phyloP scores from a whole-genome alignment of 2,797 vertebrate species.

The Furcifer pardalis region DNA sequence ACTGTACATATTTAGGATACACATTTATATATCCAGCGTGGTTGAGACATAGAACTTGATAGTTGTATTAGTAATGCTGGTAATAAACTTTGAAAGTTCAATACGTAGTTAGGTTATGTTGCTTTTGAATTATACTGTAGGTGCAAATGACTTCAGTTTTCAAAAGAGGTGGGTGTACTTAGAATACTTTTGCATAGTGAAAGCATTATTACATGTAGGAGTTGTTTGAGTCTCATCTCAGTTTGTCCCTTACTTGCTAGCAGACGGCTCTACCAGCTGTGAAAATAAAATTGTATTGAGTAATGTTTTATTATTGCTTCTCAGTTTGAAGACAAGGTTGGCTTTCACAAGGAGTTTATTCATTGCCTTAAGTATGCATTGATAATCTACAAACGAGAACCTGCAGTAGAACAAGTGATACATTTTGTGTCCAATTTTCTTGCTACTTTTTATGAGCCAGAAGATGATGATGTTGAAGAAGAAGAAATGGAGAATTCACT shows the following conservation, averaged over 20 bases:
- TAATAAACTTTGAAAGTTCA: too few relatives aligned
- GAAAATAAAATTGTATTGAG: not conserved
- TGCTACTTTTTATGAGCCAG: slow-evolving; percentile 82
- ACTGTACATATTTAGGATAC: too few relatives aligned
- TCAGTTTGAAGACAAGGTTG: slow-evolving; percentile 85
- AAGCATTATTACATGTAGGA: not conserved
- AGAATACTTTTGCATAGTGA: not conserved
- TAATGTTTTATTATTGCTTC: not conserved
- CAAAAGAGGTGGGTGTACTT: not conserved
- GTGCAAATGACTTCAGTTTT: not conserved
- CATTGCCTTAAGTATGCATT: slow-evolving; percentile 89
- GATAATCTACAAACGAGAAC: slow-evolving; percentile 91
- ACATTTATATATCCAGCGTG: too few relatives aligned
- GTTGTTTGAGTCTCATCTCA: not conserved
- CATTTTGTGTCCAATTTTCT: slow-evolving; percentile 90
- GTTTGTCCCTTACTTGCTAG: not conserved
- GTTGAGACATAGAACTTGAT: too few relatives aligned
- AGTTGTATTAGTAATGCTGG: too few relatives aligned
- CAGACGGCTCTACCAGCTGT: not conserved
- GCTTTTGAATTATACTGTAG: too few relatives aligned
- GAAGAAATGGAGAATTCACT: slow-evolving; percentile 80
- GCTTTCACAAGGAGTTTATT: slow-evolving; percentile 89
- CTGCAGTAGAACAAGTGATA: slow-evolving; percentile 88
- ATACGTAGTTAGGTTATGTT: too few relatives aligned
- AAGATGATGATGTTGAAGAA: slow-evolving; percentile 65